phyloP scores from a whole-genome alignment of 2,113 vertebrate genomes.

The Neodontobutis hainanensis region DNA sequence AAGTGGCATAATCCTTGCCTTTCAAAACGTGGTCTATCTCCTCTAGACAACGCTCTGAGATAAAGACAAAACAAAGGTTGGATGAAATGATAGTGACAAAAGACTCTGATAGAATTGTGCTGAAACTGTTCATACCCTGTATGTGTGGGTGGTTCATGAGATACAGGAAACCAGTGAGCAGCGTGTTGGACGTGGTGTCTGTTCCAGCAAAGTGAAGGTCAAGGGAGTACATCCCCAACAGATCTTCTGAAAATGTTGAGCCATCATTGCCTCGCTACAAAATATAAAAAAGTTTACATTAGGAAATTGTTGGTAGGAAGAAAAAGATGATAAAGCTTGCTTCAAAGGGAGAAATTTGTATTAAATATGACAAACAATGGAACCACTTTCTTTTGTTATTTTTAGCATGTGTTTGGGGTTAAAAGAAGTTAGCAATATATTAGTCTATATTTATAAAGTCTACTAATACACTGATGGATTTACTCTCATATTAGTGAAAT shows the following conservation, averaged over 20 bases:
- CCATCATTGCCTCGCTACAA: slow-evolving; percentile 19
- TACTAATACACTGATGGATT: no score
- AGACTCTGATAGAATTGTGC: neutral
- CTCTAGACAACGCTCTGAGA: slow-evolving; percentile 59
- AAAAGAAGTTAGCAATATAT: no score
- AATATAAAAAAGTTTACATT: slow-evolving; percentile 3
- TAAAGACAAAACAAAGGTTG: neutral
- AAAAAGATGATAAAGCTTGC: no score
- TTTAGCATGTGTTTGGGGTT: no score
- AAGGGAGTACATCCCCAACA: slow-evolving; percentile 33
- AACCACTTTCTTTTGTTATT: no score
- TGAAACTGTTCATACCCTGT: slow-evolving; percentile 52
- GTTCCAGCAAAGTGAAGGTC: slow-evolving; percentile 72
- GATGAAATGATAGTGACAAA: neutral
- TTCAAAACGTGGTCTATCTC: slow-evolving; percentile 71
- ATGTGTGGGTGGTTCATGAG: slow-evolving; percentile 50
- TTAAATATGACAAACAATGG: no score
- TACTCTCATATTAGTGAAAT: no score
- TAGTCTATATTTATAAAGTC: no score
- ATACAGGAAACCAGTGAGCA: slow-evolving; percentile 66
- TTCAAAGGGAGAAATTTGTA: no score
- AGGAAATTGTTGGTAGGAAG: no score
- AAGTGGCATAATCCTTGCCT: slow-evolving; percentile 32
- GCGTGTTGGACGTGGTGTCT: slow-evolving; percentile 72
- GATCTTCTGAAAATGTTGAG: slow-evolving; percentile 50